phyloP scores from a whole-genome alignment of 2,113 vertebrate species.

The Desmodus rotundus region DNA sequence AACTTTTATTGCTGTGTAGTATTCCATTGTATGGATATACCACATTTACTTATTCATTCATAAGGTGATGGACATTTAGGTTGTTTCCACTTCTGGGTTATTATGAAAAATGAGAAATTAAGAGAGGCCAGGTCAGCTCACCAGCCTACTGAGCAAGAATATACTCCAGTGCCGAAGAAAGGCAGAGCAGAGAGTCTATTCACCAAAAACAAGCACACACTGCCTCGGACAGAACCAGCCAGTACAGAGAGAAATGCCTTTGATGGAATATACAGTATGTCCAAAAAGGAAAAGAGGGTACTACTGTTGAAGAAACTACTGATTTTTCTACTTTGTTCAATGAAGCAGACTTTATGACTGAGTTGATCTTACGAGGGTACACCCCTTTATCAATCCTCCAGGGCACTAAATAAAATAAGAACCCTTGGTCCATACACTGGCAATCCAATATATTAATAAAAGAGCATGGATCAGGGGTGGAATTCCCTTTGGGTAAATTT shows the following conservation, averaged over 20 bases:
- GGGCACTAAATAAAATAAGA: background rate
- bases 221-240: background rate
- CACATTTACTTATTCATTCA: background rate
- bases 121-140: background rate
- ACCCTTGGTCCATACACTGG: background rate
- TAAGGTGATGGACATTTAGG: background rate
- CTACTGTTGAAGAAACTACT: background rate
- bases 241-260: background rate
- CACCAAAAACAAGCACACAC: background rate
- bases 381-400: background rate
- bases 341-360: background rate
- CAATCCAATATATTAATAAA: background rate
- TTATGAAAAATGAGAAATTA: background rate
- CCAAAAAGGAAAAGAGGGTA: background rate
- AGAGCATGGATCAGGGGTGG: background rate
- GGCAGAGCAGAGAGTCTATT: background rate
- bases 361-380: background rate
- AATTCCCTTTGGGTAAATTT: background rate
- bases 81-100: background rate
- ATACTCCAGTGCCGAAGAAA: background rate
- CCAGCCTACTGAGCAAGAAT: background rate
- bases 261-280: background rate
- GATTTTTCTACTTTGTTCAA: background rate
- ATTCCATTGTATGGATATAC: background rate
- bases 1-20: background rate